Base-by-base conservation (phyloP, 1,140 invertebrate species). In the Rhyzopertha dominica region DNA sequence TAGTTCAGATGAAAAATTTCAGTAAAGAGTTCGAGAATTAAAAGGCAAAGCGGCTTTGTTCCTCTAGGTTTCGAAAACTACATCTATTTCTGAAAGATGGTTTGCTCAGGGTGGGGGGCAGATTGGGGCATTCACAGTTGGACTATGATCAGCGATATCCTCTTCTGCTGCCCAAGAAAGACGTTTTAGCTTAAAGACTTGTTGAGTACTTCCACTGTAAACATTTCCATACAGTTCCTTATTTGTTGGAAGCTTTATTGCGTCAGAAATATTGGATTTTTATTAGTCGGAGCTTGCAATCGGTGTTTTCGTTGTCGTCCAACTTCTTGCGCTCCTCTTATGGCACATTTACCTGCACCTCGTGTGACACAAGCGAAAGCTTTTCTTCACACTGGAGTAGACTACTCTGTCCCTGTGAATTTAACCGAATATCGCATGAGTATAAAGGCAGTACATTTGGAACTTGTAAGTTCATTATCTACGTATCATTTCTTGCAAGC, bases 401-500 rank as follows among this genome's bases (percentile, higher is more conserved):
- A 32, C 16, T 32, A 32, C 31, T 32, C 9, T 14, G 31, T 9
- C 14, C 31, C 31, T 8, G 9, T 32, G 7, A 8, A 32, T 10
- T 8, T 32, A 7, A 10, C 7, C 7, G 8, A 32, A 32, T 14
- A n/a, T n/a, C n/a, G n/a, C 32, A 44, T 58, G 5, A 30, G 49
- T 0, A 61, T 56, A 2, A 47, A 47, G 18, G 58, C 57, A 4
- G 42, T 65, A 4, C 63, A 68, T 41, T 13, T 69, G 3, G 62
- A 42, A 25, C 44, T 26, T 42, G 53, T 43, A 32, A 46, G 25
- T 16, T 25, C 14, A 42, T 34, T 58, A n/a, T 46, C 49, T 26
- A 45, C 53, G 24, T 37, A 57, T 1, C 38, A 22, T 3, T 59
- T 54, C 26, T 25, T 56, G 36, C 25, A 47, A 25, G 53, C 50